Percentiles rank a stretch among this genome's conserved stretches.
phyloP scores from a whole-genome alignment of 2,113 vertebrate genomes.

The Lagopus muta region DNA sequence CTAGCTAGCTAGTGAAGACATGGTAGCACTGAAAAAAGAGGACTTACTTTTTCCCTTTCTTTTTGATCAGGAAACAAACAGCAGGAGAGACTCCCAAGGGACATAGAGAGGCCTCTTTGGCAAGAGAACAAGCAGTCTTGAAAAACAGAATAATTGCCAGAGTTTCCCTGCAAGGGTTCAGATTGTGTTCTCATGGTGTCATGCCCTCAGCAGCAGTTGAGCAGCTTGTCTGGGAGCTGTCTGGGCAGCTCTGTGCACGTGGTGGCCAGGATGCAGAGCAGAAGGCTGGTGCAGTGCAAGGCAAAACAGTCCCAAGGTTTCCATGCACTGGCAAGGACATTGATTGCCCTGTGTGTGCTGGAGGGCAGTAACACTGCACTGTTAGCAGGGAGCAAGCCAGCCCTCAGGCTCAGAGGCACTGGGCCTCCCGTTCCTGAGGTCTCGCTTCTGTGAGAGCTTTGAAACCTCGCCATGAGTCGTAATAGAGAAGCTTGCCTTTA shows the following conservation, averaged over 20 bases:
- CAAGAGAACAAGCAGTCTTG: neutral
- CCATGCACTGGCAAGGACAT: neutral
- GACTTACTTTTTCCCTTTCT: neutral
- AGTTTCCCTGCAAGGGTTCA: neutral
- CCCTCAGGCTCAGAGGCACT: neutral
- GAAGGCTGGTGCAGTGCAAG: neutral
- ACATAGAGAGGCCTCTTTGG: neutral
- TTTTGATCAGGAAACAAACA: neutral
- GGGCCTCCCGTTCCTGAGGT: neutral
- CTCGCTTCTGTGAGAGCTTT: neutral
- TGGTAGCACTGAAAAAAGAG: neutral
- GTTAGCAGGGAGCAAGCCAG: neutral
- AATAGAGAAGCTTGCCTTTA: neutral
- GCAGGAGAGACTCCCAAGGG: neutral
- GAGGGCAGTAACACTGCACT: neutral
- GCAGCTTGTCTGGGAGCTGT: neutral
- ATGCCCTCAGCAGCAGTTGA: neutral
- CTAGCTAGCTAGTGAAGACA: neutral
- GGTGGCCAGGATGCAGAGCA: neutral
- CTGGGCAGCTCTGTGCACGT: neutral
- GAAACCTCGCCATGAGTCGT: neutral
- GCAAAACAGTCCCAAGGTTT: neutral
- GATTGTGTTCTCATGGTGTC: neutral
- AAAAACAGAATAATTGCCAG: neutral
- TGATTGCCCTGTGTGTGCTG: rapidly evolving